phyloP scores from a whole-genome alignment of 2,113 vertebrate species.

The Cyanoliseus patagonus region DNA sequence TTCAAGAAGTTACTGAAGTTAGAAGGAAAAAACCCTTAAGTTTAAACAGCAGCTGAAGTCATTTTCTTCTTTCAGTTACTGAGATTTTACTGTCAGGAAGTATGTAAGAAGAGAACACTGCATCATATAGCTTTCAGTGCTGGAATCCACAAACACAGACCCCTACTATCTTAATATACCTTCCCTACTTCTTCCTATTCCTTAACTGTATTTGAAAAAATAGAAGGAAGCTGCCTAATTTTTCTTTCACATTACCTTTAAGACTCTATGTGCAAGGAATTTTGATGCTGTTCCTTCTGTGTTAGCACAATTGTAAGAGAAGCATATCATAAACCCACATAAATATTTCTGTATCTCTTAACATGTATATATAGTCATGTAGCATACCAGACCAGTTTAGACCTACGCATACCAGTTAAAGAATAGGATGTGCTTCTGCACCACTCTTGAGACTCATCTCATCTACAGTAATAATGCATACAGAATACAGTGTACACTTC shows the following conservation, averaged over 20 bases:
- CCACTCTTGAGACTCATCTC: background rate
- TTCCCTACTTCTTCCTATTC: background rate
- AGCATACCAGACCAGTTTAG: background rate
- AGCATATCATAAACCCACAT: rapidly evolving
- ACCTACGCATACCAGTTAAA: background rate
- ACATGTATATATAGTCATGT: rapidly evolving
- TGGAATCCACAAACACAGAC: background rate
- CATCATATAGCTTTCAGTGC: background rate
- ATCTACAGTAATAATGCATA: background rate
- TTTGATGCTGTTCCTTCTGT: background rate
- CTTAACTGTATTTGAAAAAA: background rate
- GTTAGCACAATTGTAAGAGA: background rate
- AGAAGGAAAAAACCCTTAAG: background rate
- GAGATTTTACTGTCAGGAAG: background rate
- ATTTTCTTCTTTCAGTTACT: background rate
- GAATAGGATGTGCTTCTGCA: background rate
- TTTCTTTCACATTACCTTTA: background rate
- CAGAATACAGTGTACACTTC: background rate
- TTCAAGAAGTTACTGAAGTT: background rate
- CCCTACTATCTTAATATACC: background rate
- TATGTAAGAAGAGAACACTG: background rate
- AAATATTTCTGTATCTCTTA: background rate
- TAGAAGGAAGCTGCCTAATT: background rate
- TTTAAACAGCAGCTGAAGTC: background rate
- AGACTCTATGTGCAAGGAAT: background rate